These are phyloP conservation scores for Metaphire vulgaris DNA, from an alignment of 1,140 invertebrate genomes.

Conservation along the genomic window DNA sequence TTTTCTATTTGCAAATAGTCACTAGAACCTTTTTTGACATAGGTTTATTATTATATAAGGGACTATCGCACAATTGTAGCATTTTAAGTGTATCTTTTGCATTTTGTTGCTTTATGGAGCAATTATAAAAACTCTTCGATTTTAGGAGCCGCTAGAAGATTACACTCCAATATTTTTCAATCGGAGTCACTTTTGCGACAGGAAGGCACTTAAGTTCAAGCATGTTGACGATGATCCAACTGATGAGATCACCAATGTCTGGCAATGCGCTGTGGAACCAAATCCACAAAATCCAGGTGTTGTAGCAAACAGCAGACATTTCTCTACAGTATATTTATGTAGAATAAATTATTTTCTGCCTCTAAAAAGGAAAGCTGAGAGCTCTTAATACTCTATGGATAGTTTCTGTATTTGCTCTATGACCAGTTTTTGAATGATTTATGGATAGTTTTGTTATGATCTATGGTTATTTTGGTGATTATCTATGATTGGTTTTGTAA, in stretches of 20 bases:
- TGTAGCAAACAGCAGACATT: no score
- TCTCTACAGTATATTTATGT: no score
- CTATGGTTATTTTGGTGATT: neutral
- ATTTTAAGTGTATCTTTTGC: no score
- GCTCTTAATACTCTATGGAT: no score
- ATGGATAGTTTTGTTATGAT: neutral
- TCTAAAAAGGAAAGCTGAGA: no score
- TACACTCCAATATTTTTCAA: slow-evolving; percentile 42
- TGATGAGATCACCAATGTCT: slow-evolving; percentile 50
- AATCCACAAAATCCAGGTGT: slow-evolving; percentile 37
- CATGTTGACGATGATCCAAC: slow-evolving; percentile 34
- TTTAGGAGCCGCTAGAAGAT: slow-evolving; percentile 24
- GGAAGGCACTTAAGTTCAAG: slow-evolving; percentile 15
- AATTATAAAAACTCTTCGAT: no score
- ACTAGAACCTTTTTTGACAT: no score
- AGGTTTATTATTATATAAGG: no score
- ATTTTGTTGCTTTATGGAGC: no score
- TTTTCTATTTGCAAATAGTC: no score
- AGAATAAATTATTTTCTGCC: no score
- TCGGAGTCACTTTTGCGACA: slow-evolving; percentile 39
- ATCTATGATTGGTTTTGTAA: neutral
- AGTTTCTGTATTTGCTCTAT: neutral
- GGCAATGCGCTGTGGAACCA: slow-evolving; percentile 55
- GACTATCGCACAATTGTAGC: no score
- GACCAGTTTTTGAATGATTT: neutral